phyloP scores from a whole-genome alignment of 2,797 vertebrate species.

The Molossus alvarezi region DNA sequence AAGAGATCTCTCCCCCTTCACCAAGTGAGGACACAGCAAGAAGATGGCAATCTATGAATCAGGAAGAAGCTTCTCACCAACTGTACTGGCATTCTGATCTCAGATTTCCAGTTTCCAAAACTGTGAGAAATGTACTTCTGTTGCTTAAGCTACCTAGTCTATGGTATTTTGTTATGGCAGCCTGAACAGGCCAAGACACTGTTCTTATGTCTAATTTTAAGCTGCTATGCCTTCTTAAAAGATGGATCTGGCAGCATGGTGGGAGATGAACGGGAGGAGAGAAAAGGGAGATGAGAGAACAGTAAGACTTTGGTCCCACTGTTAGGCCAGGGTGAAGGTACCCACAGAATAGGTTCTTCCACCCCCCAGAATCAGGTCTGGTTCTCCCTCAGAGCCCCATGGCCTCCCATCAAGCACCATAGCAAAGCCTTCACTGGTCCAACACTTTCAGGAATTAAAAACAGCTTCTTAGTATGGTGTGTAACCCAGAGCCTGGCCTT shows the following conservation, averaged over 20 bases:
- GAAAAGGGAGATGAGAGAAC: neutral
- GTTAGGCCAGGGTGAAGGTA: neutral
- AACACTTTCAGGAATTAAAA: neutral
- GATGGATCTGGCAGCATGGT: neutral
- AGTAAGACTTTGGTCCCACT: neutral
- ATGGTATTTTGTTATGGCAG: neutral
- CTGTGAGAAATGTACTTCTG: neutral
- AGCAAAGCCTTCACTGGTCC: neutral
- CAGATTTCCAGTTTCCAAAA: neutral
- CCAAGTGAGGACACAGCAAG: neutral
- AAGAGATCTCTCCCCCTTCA: neutral
- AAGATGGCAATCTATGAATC: neutral
- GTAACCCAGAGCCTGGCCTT: neutral
- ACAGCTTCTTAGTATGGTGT: no score
- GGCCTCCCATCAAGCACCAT: neutral
- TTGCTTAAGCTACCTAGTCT: neutral
- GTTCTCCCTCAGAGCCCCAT: neutral
- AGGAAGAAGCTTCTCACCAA: neutral
- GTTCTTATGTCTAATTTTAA: neutral
- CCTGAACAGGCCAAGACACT: neutral
- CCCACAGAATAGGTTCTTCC: neutral
- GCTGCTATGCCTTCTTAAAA: neutral
- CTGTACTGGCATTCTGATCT: neutral
- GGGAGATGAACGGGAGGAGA: neutral
- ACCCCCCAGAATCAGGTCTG: rapidly evolving